Base-by-base conservation (phyloP, 2,888 invertebrate species). In the Chironomus riparius region DNA sequence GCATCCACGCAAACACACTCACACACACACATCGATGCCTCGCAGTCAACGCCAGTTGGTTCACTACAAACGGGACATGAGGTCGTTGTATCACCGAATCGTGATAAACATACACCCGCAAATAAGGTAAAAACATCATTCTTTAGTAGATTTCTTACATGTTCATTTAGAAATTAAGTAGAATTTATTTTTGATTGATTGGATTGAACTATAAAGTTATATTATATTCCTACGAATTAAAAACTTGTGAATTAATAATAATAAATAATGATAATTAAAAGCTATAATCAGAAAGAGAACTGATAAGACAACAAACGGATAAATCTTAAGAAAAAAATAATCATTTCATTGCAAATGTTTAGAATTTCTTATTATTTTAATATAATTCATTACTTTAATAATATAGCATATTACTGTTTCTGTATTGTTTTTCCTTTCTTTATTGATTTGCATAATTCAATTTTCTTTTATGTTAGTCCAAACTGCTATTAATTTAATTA, bases 31-130 rank as follows among this genome's bases (percentile, higher is more conserved):
- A n/a, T n/a, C 22, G 22, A 15, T 10, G 10, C 79, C 79, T 88
- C 88, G 79, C 90, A 95, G 95, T 94, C 94, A 79, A 95, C 95
- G 78, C 95, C 95, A 78, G 94, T 95, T 82, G 94, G 94, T 82
- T 95, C 95, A 72, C 87, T 95, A 82, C 94, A 94, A 86, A 94
- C 95, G 79, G 92, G 92, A 80, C 95, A 95, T 83, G 95, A 96
- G 86, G 91, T 93, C 79, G 91, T 95, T 79, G 91, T 93, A 80
- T 95, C 95, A 80, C 95, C 95, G 79, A 94, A 93, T 85, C 89
- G 94, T 82, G 95, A 94, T 84, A 88, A 93, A 84, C 92, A 92
- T 86, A 90, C 89, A 81, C 87, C 91, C 80, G 89, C 91, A 84
- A 90, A 90, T 84, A 92, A 93, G 91, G 93, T 93, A 87, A 86